Evolutionary conservation across 2,888 invertebrate genomes (phyloP).

Genomic region (Desoria tigrina): DNA sequence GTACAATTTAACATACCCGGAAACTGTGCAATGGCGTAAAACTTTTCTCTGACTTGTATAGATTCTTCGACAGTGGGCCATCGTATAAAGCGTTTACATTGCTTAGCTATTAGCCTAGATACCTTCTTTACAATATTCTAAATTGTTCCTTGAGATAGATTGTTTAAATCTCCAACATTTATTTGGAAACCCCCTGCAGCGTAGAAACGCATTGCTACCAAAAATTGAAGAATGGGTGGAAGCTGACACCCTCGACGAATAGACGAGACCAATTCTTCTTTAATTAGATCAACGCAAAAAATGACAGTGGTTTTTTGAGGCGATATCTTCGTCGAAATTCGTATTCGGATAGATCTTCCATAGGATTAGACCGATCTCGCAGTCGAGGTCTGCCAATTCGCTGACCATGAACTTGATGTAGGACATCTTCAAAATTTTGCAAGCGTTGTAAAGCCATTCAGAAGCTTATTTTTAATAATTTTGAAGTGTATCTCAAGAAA

Average conservation of each 20-base stretch:
- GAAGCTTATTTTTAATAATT: too few species aligned
- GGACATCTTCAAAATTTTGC: too few species aligned
- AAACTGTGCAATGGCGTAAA: slow-evolving; percentile 25
- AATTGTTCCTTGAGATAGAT: slow-evolving; percentile 20
- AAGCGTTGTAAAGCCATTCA: too few species aligned
- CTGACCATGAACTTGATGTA: too few species aligned
- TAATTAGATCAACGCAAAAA: slow-evolving; percentile 3
- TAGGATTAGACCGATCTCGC: slow-evolving; percentile 12
- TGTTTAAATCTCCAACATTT: slow-evolving; percentile 16
- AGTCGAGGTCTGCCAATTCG: too few species aligned
- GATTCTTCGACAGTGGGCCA: slow-evolving; percentile 23
- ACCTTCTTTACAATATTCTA: slow-evolving; percentile 25
- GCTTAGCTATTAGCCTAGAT: slow-evolving; percentile 16
- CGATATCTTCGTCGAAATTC: slow-evolving; percentile 19
- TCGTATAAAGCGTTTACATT: slow-evolving; percentile 1
- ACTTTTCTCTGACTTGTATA: not conserved
- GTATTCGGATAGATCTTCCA: not conserved
- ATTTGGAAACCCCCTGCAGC: slow-evolving; percentile 34
- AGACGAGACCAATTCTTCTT: not conserved
- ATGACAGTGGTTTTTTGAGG: slow-evolving; percentile 14
- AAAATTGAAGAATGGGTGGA: slow-evolving; percentile 21
- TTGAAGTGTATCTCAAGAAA: too few species aligned
- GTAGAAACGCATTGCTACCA: slow-evolving; percentile 19
- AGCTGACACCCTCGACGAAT: slow-evolving; percentile 7
- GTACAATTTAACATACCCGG: slow-evolving; percentile 22